phyloP scores from a whole-genome alignment of 2,797 vertebrate species.

The Chaunax sp. region DNA sequence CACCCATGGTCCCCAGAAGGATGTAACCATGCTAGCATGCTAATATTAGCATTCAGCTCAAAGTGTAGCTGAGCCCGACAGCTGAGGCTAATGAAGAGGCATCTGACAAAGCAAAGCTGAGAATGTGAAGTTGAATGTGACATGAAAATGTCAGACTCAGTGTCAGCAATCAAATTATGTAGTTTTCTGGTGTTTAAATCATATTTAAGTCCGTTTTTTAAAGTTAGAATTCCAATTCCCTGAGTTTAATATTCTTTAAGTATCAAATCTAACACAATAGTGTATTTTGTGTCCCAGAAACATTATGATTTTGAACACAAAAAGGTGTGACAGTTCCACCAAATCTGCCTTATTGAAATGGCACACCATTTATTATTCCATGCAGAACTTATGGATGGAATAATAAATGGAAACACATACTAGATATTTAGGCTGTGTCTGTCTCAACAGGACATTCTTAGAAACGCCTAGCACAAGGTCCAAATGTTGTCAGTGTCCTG shows the following conservation, averaged over 20 bases:
- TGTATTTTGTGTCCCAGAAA: no score
- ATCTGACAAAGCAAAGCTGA: constrained; percentile 20
- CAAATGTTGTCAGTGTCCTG: constrained; percentile 63
- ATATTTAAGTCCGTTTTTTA: no score
- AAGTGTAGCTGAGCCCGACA: constrained; percentile 8
- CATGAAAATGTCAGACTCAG: no score
- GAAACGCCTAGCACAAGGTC: constrained; percentile 48
- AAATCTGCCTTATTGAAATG: constrained; percentile 7
- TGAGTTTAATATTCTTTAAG: background rate
- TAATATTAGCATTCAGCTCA: constrained; percentile 18
- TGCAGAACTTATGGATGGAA: constrained; percentile 20
- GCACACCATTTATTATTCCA: background rate
- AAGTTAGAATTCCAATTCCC: no score
- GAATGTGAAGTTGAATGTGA: background rate
- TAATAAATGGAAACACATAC: constrained; percentile 27
- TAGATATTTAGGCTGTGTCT: constrained; percentile 9
- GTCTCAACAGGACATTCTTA: constrained; percentile 17
- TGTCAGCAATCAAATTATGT: no score
- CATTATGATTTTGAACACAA: no score
- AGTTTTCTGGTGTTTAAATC: no score
- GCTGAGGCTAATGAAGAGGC: constrained; percentile 7
- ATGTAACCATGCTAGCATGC: constrained; percentile 9
- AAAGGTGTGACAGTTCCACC: no score
- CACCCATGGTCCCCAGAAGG: background rate
- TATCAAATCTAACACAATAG: no score